Conservation (phyloP, 92 coral and sea anemone species). For the Pocillopora meandrina region DNA sequence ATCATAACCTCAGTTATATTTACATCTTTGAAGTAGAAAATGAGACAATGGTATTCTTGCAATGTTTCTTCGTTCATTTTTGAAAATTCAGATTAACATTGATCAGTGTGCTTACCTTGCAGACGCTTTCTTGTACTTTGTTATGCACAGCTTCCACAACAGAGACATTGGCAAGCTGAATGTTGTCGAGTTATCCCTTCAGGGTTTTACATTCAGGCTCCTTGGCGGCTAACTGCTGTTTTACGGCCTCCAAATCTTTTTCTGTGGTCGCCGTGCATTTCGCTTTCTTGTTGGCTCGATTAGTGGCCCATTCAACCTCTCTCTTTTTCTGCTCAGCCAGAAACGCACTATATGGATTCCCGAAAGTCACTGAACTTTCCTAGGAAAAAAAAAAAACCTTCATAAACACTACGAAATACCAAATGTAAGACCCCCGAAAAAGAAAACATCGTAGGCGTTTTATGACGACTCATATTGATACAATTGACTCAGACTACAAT, state of each 20-base stretch:
- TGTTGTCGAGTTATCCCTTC: background rate
- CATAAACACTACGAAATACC: background rate
- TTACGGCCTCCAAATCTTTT: background rate
- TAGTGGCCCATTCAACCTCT: constrained; percentile 21
- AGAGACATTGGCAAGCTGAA: background rate
- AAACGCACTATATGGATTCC: constrained; percentile 15
- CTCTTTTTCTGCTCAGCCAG: constrained; percentile 13
- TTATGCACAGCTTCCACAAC: background rate
- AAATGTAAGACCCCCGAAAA: background rate
- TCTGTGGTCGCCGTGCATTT: background rate
- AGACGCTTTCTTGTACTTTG: background rate
- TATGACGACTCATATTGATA: too few species aligned
- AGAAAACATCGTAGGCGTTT: background rate
- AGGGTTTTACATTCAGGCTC: background rate
- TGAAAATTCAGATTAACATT: background rate
- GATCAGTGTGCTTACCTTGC: constrained; percentile 3
- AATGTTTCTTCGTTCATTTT: too few species aligned
- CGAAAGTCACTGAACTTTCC: background rate
- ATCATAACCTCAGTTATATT: background rate
- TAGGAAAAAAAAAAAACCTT: too few species aligned
- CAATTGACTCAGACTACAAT: too few species aligned
- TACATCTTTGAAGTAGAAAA: background rate
- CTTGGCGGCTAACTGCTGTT: background rate
- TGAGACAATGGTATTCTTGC: background rate
- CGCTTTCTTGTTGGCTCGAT: constrained; percentile 27